Percentiles rank a stretch among this genome's conserved stretches.
Evolutionary conservation across 2,113 vertebrate genomes (phyloP).

Genomic region (Vanacampus margaritifer): DNA sequence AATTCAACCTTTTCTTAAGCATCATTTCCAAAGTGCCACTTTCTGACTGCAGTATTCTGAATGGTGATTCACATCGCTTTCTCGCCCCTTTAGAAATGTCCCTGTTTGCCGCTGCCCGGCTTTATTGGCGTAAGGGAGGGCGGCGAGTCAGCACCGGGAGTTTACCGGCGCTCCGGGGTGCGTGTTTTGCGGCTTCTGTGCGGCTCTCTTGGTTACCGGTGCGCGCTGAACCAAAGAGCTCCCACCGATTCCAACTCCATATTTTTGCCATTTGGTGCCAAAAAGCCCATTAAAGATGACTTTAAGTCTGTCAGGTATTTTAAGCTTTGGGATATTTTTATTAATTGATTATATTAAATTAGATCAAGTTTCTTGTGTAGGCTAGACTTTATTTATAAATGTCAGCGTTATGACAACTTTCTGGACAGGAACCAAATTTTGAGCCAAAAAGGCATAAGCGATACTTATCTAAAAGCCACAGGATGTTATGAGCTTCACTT

Average conservation of each 20-base stretch:
- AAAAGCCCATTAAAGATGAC: not conserved
- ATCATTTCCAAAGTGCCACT: not conserved
- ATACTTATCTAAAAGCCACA: not conserved
- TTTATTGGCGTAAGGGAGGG: slow-evolving; percentile 70
- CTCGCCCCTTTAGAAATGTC: slow-evolving; percentile 60
- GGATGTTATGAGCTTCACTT: not conserved
- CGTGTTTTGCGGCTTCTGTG: slow-evolving; percentile 74
- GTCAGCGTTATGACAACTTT: not conserved
- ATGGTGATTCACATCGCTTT: slow-evolving; percentile 79
- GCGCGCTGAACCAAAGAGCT: slow-evolving; percentile 38
- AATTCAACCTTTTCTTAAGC: not conserved
- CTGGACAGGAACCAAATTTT: not conserved
- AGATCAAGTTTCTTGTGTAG: not conserved
- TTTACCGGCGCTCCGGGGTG: slow-evolving; percentile 68
- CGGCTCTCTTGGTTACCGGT: slow-evolving; percentile 80
- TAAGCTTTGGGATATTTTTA: too few species aligned
- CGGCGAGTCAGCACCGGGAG: slow-evolving; percentile 57
- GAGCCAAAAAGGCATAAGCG: not conserved
- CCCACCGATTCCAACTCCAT: not conserved
- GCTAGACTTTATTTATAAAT: not conserved
- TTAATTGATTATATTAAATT: too few species aligned
- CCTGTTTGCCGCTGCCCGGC: slow-evolving; percentile 70
- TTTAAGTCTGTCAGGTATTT: too few species aligned
- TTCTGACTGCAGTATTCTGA: slow-evolving; percentile 73
- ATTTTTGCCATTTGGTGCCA: not conserved